Conservation (phyloP, 2,113 vertebrate genomes). For the Cryptoleucopteryx plumbea region DNA sequence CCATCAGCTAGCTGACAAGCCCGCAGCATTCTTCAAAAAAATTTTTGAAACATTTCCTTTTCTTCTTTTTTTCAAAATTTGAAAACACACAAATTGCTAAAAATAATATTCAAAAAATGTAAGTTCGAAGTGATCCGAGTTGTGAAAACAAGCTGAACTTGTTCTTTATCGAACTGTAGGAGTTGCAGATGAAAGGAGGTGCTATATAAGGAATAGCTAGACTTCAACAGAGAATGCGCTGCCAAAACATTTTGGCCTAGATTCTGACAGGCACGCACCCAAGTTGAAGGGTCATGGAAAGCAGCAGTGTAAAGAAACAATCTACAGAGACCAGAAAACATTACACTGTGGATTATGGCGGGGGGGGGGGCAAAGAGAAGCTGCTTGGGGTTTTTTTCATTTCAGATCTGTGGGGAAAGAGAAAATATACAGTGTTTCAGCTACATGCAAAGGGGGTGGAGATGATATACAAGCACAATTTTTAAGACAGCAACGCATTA, state of each 20-base stretch:
- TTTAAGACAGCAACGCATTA: neutral
- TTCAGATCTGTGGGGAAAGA: neutral
- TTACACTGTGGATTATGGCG: neutral
- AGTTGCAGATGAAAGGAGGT: constrained; percentile 57
- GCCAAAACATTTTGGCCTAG: constrained; percentile 64
- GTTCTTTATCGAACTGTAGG: constrained; percentile 56
- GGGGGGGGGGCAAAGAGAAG: neutral
- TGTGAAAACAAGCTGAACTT: constrained; percentile 59
- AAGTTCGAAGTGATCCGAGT: neutral
- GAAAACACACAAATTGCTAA: neutral
- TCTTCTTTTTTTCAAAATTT: neutral
- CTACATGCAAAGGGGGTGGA: neutral
- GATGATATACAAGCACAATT: neutral
- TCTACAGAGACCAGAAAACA: constrained; percentile 21
- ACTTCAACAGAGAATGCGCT: constrained; percentile 36
- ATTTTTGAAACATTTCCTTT: neutral
- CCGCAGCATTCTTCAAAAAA: neutral
- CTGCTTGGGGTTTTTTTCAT: neutral
- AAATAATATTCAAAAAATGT: neutral
- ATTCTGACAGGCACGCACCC: constrained; percentile 58
- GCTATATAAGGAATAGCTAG: constrained; percentile 61
- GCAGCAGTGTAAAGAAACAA: constrained; percentile 46
- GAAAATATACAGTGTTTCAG: neutral
- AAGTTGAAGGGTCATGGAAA: constrained; percentile 60
- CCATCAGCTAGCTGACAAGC: neutral